Percentiles rank a stretch among this genome's conserved stretches.
These are phyloP conservation scores for Sinocyclocheilus rhinocerous DNA, from an alignment of 2,113 vertebrate genomes.

Conservation along the genomic window DNA sequence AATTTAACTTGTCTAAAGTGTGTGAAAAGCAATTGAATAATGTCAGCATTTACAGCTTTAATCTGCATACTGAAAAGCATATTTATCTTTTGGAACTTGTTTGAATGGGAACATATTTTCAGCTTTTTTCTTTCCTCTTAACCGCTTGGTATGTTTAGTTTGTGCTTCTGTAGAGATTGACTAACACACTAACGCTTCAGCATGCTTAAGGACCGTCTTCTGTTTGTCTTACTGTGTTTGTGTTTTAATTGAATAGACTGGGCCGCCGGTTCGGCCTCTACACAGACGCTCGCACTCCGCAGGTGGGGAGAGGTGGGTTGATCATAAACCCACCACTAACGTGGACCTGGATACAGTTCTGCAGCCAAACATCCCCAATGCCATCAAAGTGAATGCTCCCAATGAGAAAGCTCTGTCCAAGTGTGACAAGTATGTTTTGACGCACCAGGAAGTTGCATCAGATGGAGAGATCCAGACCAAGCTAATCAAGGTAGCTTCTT, in stretches of 20 bases:
- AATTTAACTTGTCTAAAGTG: not conserved
- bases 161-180: conserved; percentile 5
- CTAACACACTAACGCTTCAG: conserved; percentile 33
- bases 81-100: not conserved
- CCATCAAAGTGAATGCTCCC: conserved; percentile 87
- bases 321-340: conserved; percentile 87
- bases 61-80: not conserved
- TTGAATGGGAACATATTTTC: not conserved
- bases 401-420: conserved; percentile 89
- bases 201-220: not conserved
- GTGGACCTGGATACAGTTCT: conserved; percentile 89
- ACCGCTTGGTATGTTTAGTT: conserved; percentile 17
- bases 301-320: conserved; percentile 91
- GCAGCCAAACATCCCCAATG: conserved; percentile 87
- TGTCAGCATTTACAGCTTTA: not conserved
- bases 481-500: conserved; percentile 87
- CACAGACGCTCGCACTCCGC: conserved; percentile 89
- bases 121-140: not conserved
- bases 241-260: conserved; percentile 75
- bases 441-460: conserved; percentile 94
- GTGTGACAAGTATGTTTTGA: conserved; percentile 95
- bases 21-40: not conserved
- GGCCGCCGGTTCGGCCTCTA: conserved; percentile 74
- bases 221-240: conserved; percentile 59
- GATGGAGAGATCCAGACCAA: conserved; percentile 95